Evolutionary conservation across 2,797 vertebrate species (phyloP).

Genomic region (Lutjanus campechanus): DNA sequence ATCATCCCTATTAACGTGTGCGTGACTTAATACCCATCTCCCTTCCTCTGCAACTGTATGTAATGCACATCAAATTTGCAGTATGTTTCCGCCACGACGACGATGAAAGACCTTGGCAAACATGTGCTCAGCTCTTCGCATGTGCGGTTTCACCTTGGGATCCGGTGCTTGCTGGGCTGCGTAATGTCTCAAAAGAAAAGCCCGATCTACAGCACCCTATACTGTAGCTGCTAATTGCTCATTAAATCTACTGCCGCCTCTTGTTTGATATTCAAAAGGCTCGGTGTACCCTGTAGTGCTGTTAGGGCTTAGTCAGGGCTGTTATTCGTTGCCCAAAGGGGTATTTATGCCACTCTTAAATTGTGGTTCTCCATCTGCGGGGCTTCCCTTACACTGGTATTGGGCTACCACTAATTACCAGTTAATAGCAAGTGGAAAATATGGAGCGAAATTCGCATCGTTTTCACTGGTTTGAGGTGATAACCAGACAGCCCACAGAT

Average conservation of each 20-base stretch:
- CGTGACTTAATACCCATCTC: conserved; percentile 78
- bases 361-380: conserved; percentile 71
- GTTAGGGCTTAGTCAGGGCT: conserved; percentile 72
- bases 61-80: conserved; percentile 68
- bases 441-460: conserved; percentile 71
- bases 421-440: conserved; percentile 80
- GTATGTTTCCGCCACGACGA: conserved; percentile 62
- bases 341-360: conserved; percentile 78
- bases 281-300: conserved; percentile 66
- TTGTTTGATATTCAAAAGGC: conserved; percentile 76
- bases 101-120: conserved; percentile 70
- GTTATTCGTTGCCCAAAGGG: conserved; percentile 76
- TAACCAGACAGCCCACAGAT: conserved; percentile 80
- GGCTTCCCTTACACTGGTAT: conserved; percentile 82
- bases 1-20: conserved; percentile 74
- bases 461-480: conserved; percentile 83
- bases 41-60: conserved; percentile 63
- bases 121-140: conserved; percentile 52
- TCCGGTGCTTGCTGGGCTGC: conserved; percentile 56
- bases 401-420: conserved; percentile 85
- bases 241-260: conserved; percentile 72
- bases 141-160: conserved; percentile 74
- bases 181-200: conserved; percentile 61
- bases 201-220: conserved; percentile 58
- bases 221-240: conserved; percentile 73